phyloP scores from a whole-genome alignment of 2,113 vertebrate species.

The Actenoides hombroni region DNA sequence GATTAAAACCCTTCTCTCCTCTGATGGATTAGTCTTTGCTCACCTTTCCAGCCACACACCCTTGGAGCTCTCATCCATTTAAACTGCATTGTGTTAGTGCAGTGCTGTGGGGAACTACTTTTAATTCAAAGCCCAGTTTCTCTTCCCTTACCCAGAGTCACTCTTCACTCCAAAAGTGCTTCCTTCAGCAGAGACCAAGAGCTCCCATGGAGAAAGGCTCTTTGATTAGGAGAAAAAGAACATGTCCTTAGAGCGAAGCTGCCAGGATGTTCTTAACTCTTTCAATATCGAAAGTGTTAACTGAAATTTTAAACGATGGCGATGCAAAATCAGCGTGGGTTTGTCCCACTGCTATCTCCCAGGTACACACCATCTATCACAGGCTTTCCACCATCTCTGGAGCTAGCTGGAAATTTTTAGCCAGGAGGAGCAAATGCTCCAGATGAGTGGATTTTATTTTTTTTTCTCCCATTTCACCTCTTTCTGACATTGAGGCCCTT shows the following conservation, averaged over 20 bases:
- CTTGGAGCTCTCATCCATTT: neutral
- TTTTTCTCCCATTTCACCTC: neutral
- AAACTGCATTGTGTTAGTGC: neutral
- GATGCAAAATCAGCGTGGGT: neutral
- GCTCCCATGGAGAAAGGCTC: neutral
- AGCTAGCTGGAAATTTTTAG: neutral
- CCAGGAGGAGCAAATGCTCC: neutral
- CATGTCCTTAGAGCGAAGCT: neutral
- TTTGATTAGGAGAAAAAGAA: neutral
- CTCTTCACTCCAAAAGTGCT: neutral
- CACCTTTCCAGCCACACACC: neutral
- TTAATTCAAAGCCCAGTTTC: conserved; percentile 1
- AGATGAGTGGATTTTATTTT: neutral
- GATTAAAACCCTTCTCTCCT: neutral
- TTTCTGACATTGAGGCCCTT: neutral
- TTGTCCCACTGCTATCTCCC: neutral
- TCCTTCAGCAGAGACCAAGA: neutral
- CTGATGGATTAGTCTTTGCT: neutral
- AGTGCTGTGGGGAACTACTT: neutral
- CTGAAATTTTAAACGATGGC: neutral
- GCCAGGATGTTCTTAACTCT: neutral
- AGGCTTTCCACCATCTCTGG: neutral
- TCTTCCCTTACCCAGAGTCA: neutral
- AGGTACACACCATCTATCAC: neutral
- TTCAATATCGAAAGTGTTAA: neutral